Conservation (phyloP, 2,113 vertebrate genomes). For the Coturnix japonica region DNA sequence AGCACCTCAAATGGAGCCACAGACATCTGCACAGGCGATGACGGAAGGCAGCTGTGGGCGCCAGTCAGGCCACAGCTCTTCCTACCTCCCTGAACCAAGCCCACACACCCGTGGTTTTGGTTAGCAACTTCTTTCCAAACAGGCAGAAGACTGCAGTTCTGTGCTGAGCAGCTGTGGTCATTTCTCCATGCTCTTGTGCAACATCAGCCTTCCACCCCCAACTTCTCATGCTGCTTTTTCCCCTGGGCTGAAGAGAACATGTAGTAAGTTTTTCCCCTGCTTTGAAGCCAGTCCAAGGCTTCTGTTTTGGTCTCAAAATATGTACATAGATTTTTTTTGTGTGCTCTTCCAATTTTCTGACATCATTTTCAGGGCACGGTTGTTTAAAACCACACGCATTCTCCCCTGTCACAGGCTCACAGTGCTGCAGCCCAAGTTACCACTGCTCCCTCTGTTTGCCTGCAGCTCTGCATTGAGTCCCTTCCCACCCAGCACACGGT, state of each 20-base stretch:
- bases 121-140: not conserved
- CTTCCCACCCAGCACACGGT: not conserved
- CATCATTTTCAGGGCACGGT: not conserved
- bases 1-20: not conserved
- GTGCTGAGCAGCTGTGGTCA: not conserved
- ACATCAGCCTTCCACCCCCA: not conserved
- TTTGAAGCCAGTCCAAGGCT: conserved; percentile 32
- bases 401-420: not conserved
- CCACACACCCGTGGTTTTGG: not conserved
- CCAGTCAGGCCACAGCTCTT: not conserved
- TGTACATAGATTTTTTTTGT: fast-evolving
- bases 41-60: fast-evolving
- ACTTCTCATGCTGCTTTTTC: not conserved
- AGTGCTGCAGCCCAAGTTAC: not conserved
- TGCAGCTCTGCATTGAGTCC: too few species aligned
- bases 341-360: not conserved
- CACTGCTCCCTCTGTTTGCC: not conserved
- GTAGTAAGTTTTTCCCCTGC: not conserved
- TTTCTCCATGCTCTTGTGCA: not conserved
- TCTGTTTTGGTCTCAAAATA: conserved; percentile 20
- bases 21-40: not conserved
- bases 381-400: not conserved
- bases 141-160: not conserved
- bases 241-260: not conserved
- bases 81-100: not conserved